Conservation (phyloP, 2,888 invertebrate species). For the Cryptosula pallasiana region DNA sequence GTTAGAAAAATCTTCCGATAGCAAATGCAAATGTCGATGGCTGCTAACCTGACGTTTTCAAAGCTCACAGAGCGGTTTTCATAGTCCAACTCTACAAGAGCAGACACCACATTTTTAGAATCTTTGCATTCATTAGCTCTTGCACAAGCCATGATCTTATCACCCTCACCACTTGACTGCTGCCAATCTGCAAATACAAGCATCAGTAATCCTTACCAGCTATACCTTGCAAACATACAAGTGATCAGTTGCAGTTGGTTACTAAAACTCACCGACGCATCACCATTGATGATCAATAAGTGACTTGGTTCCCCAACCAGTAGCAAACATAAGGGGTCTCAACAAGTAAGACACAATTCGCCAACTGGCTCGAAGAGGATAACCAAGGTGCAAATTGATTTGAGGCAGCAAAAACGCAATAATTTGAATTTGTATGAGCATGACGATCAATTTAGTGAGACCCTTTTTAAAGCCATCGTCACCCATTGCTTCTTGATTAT, state of each 20-base stretch:
- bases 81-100: too few relatives aligned
- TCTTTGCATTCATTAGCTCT: too few relatives aligned
- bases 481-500: not conserved
- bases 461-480: not conserved
- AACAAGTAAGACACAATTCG: not conserved
- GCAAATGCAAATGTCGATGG: too few relatives aligned
- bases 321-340: not conserved
- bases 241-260: too few relatives aligned
- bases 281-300: not conserved
- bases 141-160: conserved; percentile 8
- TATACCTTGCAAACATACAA: too few relatives aligned
- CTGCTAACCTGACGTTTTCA: too few relatives aligned
- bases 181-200: too few relatives aligned
- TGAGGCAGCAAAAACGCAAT: not conserved
- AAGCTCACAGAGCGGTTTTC: too few relatives aligned
- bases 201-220: too few relatives aligned
- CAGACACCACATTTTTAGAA: too few relatives aligned
- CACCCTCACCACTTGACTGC: too few relatives aligned
- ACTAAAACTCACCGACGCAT: not conserved
- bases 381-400: not conserved
- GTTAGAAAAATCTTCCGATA: too few relatives aligned
- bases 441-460: not conserved
- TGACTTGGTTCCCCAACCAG: not conserved
- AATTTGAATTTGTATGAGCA: conserved; percentile 18
- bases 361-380: not conserved